These are phyloP conservation scores for Onychorhynchus coronatus DNA, from an alignment of 2,113 vertebrate species.

Conservation along the genomic window DNA sequence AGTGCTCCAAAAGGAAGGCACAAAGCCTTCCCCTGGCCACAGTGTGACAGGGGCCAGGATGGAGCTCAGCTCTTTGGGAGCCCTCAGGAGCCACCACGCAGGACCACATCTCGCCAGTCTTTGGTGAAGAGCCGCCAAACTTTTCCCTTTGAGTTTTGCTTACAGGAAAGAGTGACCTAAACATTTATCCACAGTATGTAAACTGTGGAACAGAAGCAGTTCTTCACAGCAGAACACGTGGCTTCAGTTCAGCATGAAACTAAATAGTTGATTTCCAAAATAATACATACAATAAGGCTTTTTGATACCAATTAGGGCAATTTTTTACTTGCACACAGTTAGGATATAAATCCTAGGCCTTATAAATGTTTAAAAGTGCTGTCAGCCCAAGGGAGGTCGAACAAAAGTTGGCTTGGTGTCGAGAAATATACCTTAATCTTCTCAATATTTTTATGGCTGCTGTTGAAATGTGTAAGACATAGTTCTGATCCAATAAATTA, in stretches of 20 bases:
- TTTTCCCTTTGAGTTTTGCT: neutral
- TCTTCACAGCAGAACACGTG: neutral
- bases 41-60: fast-evolving
- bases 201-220: constrained; percentile 20
- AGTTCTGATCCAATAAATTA: neutral
- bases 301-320: constrained; percentile 21
- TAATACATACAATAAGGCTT: neutral
- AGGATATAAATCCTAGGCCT: neutral
- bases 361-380: constrained; percentile 30
- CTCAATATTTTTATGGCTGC: constrained; percentile 9
- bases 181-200: neutral
- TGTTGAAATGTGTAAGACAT: neutral
- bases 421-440: constrained; percentile 24
- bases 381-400: neutral
- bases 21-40: neutral
- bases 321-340: neutral
- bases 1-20: fast-evolving
- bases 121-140: neutral
- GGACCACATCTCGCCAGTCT: neutral
- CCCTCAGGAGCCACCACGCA: fast-evolving
- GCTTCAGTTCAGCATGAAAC: constrained; percentile 24
- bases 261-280: constrained; percentile 49
- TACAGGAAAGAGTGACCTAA: neutral
- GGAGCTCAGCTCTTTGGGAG: neutral
- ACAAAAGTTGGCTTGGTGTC: neutral